A percentile compares a stretch with the other conserved stretches of the same genome.
These are phyloP conservation scores for Meles meles DNA, from an alignment of 2,113 vertebrate genomes.

Conservation along the genomic window DNA sequence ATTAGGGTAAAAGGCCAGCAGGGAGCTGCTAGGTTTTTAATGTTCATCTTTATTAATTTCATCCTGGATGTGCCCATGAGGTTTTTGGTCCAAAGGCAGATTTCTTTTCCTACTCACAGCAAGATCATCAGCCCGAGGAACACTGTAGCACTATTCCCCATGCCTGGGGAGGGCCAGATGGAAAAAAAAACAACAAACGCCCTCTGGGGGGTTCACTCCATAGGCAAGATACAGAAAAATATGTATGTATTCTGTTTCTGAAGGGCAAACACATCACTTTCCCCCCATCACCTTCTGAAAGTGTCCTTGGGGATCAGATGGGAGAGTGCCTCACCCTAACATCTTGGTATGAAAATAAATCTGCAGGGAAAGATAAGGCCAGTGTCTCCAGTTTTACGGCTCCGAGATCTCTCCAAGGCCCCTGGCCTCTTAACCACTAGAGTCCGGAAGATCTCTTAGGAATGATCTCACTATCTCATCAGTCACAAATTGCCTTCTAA, in stretches of 20 bases:
- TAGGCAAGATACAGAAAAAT: neutral
- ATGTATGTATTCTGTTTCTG: neutral
- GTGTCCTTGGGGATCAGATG: neutral
- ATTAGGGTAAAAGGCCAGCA: neutral
- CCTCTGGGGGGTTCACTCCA: neutral
- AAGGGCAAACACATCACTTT: neutral
- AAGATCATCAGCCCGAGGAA: neutral
- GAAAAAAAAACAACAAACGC: neutral
- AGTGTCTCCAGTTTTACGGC: neutral
- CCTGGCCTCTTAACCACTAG: neutral
- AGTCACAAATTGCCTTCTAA: neutral
- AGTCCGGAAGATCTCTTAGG: neutral
- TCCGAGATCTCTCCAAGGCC: neutral
- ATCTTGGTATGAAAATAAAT: neutral
- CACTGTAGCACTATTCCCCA: neutral
- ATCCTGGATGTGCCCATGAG: neutral
- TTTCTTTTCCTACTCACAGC: neutral
- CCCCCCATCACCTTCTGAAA: neutral
- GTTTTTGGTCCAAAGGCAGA: neutral
- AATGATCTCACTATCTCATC: neutral
- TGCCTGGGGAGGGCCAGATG: neutral
- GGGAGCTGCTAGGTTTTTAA: neutral
- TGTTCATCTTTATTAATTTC: neutral
- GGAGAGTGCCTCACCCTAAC: neutral
- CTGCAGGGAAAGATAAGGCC: neutral